Percentiles rank a stretch among this genome's conserved stretches.
These are phyloP conservation scores for Nothura maculosa DNA, from an alignment of 2,797 vertebrate genomes.

Conservation along the genomic window DNA sequence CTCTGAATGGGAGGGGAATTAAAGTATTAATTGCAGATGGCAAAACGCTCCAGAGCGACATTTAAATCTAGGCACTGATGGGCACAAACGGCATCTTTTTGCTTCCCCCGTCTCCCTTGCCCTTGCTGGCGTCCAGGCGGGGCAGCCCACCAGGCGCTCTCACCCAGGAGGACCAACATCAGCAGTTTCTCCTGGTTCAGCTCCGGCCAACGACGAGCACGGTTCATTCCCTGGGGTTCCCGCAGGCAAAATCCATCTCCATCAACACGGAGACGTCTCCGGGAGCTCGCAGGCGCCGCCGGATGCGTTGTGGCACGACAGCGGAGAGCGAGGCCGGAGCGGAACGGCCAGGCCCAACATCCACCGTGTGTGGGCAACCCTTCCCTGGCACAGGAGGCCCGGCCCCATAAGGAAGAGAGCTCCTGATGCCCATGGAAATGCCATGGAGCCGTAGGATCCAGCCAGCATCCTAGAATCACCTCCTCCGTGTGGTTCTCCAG, in stretches of 20 bases:
- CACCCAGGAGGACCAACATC: slow-evolving; percentile 56
- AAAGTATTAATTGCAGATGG: not conserved
- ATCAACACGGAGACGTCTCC: slow-evolving; percentile 64
- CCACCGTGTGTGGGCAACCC: not conserved
- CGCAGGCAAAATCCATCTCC: slow-evolving; percentile 74
- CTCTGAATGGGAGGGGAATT: not conserved
- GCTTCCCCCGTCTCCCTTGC: not conserved
- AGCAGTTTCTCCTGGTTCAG: slow-evolving; percentile 78
- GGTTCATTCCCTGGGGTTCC: slow-evolving; percentile 70
- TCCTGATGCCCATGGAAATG: fast-evolving
- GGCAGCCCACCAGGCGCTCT: slow-evolving; percentile 10
- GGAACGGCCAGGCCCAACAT: slow-evolving; percentile 14
- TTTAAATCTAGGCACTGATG: not conserved
- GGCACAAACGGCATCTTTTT: fast-evolving
- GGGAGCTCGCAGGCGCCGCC: slow-evolving; percentile 46
- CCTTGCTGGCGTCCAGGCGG: not conserved
- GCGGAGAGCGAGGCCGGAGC: not conserved
- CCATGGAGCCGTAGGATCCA: fast-evolving
- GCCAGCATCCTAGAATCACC: not conserved
- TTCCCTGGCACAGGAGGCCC: not conserved
- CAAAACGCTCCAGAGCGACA: not conserved
- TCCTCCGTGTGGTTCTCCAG: not conserved
- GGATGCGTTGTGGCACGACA: slow-evolving; percentile 27
- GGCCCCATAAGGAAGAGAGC: fast-evolving
- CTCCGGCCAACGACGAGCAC: slow-evolving; percentile 71